Base-by-base conservation (phyloP, 1,140 invertebrate species). In the Pseudomyrmex flavicornis region DNA sequence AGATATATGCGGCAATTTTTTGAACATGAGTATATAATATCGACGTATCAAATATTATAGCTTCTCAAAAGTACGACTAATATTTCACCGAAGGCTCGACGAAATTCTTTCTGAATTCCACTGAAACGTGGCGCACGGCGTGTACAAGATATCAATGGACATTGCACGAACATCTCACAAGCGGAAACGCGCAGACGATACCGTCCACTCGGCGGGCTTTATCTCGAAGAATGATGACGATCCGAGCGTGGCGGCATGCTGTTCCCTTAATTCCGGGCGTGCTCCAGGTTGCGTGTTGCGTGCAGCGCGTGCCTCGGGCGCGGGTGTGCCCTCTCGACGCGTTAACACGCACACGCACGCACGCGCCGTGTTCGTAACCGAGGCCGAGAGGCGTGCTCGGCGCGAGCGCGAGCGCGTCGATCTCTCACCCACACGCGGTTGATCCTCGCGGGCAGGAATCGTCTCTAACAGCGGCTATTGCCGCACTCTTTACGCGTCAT, bases 261-360 rank as follows among this genome's bases (percentile, higher is more conserved):
- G 74, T 88, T 85, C 77, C 65, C 84, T 74, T 74, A 74, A 84
- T 86, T 62, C 80, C 62, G 26, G 63, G 75, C 85, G 73, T 74
- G 74, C 74, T 84, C 54, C 59, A 54, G 84, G 80, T 87, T 87
- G 83, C 86, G 76, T 85, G 83, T 82, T 48, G 79, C 72, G 48
- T 62, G 56, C 22, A 77, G 73, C 86, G 87, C 83, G 87, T 88
- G 87, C 87, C 87, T 88, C 73, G 63, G 87, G 86, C 86, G 86
- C 86, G 87, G 87, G 87, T 88, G 87, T 88, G 87, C 69, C 86
- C 59, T 85, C 83, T 82, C 77, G 83, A 62, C 73, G 86, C 86
- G 87, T 85, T 88, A 88, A 85, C 82, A 61, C 74, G n/a, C 77
- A 52, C 84, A 46, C 50, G 20, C n/a, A 52, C 15, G 50, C 54